Percentiles rank a stretch among this genome's conserved stretches.
phyloP scores from a whole-genome alignment of 2,113 vertebrate species.

The Alethe diademata region DNA sequence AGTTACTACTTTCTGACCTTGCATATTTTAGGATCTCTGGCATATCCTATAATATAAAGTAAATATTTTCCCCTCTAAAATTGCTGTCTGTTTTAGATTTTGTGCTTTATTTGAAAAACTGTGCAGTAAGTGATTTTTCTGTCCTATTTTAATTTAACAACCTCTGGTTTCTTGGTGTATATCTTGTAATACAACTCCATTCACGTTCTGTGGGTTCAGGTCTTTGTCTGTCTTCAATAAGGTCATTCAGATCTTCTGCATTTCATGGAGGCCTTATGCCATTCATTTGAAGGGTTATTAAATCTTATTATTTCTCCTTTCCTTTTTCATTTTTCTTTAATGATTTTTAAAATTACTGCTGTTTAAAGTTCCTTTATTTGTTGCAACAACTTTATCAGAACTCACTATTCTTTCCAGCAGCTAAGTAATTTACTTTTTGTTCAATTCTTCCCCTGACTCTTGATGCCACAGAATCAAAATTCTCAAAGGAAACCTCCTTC shows the following conservation, averaged over 20 bases:
- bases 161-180: not conserved
- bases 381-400: not conserved
- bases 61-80: conserved; percentile 24
- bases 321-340: not conserved
- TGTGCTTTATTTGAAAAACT: conserved; percentile 45
- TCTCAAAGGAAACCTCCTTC: not conserved
- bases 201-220: not conserved
- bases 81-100: conserved; percentile 16
- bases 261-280: not conserved
- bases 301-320: not conserved
- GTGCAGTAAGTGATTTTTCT: conserved; percentile 6
- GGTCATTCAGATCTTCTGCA: not conserved
- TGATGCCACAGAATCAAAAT: not conserved
- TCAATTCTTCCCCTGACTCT: not conserved
- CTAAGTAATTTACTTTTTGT: not conserved
- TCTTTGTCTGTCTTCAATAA: not conserved
- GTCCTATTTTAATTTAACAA: conserved; percentile 2
- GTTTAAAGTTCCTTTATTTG: not conserved
- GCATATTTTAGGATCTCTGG: not conserved
- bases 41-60: conserved; percentile 27
- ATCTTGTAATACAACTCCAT: conserved; percentile 1
- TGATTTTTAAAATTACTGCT: not conserved
- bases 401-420: not conserved
- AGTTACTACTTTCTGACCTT: conserved; percentile 28
- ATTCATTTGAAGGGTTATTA: not conserved